A percentile compares a stretch with the other conserved stretches of the same genome.
phyloP scores from a whole-genome alignment of 2,888 invertebrate species.

The Drosophila picticornis region DNA sequence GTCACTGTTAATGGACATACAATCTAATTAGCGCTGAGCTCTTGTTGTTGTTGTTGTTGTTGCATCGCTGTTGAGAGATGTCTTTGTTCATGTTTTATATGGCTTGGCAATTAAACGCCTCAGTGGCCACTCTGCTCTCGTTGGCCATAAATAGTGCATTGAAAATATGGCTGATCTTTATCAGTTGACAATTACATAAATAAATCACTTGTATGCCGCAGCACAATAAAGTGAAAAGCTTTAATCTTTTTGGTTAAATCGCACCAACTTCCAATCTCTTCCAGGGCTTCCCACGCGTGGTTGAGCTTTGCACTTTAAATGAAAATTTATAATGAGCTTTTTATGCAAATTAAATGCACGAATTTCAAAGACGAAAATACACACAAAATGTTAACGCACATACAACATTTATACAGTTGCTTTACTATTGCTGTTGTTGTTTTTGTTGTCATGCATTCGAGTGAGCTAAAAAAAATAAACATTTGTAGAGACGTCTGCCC shows the following conservation, averaged over 20 bases:
- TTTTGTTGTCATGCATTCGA: slow-evolving; percentile 32
- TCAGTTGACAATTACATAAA: slow-evolving; percentile 54
- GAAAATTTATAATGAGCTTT: slow-evolving; percentile 56
- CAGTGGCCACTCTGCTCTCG: slow-evolving; percentile 25
- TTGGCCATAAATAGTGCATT: slow-evolving; percentile 48
- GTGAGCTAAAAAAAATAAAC: slow-evolving; percentile 23
- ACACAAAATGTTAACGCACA: slow-evolving; percentile 32
- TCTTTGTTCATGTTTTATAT: neutral
- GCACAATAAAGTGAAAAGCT: slow-evolving; percentile 29
- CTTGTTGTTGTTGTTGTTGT: slow-evolving; percentile 10
- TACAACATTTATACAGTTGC: slow-evolving; percentile 44
- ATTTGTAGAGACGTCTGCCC: slow-evolving; percentile 44
- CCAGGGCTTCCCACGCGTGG: slow-evolving; percentile 46
- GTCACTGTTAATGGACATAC: slow-evolving; percentile 29
- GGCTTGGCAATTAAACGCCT: slow-evolving; percentile 35
- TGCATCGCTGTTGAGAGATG: slow-evolving; percentile 2
- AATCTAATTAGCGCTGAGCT: slow-evolving; percentile 47
- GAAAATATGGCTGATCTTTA: slow-evolving; percentile 38
- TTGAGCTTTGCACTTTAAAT: slow-evolving; percentile 33
- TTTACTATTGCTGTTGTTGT: slow-evolving; percentile 17
- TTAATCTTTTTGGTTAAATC: slow-evolving; percentile 24
- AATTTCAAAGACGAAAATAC: slow-evolving; percentile 55
- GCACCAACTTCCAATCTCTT: slow-evolving; percentile 3
- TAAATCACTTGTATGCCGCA: slow-evolving; percentile 27
- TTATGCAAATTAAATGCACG: slow-evolving; percentile 62